phyloP scores from a whole-genome alignment of 2,797 vertebrate species.

The Acipenser oxyrinchus region DNA sequence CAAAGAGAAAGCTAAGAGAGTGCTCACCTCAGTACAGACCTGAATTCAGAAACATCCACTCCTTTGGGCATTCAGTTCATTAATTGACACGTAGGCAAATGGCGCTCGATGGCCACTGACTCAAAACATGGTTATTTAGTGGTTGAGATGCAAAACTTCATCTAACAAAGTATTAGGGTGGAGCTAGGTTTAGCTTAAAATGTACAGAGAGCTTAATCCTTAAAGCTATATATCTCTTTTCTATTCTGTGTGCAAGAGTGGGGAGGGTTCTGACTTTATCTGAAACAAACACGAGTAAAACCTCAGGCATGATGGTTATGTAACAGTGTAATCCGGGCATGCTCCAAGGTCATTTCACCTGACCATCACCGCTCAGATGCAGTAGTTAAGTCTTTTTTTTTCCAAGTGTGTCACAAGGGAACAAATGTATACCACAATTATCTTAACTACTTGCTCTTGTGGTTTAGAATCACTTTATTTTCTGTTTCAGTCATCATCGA shows the following conservation, averaged over 20 bases:
- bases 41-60: conserved; percentile 1
- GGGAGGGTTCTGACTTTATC: no score
- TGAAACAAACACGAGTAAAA: no score
- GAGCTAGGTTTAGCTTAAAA: conserved; percentile 26
- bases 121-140: conserved; percentile 14
- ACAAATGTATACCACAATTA: no score
- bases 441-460: no score
- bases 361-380: no score
- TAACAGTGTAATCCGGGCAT: no score
- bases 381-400: no score
- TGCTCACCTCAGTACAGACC: background rate
- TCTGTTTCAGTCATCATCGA: no score
- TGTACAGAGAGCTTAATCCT: conserved; percentile 29
- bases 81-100: conserved; percentile 13
- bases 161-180: conserved; percentile 24
- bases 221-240: conserved; percentile 19
- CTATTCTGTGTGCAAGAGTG: background rate
- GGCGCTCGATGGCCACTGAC: background rate
- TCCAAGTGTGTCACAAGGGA: no score
- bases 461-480: no score
- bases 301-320: no score
- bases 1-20: background rate
- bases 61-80: conserved; percentile 14
- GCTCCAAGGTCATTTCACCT: no score
- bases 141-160: conserved; percentile 18